Evolutionary conservation across 1,140 invertebrate species (phyloP).

Genomic region (Acromyrmex heyeri): DNA sequence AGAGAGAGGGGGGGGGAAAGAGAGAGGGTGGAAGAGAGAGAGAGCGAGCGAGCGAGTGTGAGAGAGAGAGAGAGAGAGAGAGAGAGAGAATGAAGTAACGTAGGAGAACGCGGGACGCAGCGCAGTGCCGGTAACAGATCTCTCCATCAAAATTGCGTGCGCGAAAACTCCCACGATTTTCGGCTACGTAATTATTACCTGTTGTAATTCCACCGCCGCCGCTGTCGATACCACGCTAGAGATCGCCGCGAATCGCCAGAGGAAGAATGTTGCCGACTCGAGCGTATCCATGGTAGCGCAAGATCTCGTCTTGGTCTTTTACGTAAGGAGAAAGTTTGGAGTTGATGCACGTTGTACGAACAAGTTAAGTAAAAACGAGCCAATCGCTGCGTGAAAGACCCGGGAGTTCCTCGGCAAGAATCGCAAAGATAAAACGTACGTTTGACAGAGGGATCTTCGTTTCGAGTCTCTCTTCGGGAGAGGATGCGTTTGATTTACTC

Average conservation of each 20-base stretch:
- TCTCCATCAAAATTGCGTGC: conserved; percentile 59
- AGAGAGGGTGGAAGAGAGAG: neutral
- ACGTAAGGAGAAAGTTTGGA: conserved; percentile 27
- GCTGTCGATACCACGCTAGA: conserved; percentile 21
- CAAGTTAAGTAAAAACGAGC: neutral
- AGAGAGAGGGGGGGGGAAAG: neutral
- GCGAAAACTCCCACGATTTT: conserved; percentile 65
- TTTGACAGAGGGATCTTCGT: neutral
- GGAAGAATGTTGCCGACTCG: conserved; percentile 32
- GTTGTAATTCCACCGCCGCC: conserved; percentile 29
- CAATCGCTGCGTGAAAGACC: neutral
- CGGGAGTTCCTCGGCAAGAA: neutral
- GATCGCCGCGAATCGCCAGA: neutral
- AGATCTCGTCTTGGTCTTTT: conserved; percentile 3
- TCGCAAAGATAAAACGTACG: neutral
- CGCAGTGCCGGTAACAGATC: conserved; percentile 52
- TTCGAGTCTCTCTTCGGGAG: neutral
- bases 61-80: conserved; percentile 16
- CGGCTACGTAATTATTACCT: conserved; percentile 62
- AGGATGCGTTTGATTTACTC: conserved; percentile 8
- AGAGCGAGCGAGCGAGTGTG: neutral
- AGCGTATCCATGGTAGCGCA: conserved; percentile 45
- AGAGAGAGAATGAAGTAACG: conserved; percentile 30
- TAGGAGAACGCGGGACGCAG: conserved; percentile 18
- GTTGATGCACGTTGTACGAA: neutral